These are phyloP conservation scores for Mya arenaria DNA, from an alignment of 1,140 invertebrate species.

Conservation along the genomic window DNA sequence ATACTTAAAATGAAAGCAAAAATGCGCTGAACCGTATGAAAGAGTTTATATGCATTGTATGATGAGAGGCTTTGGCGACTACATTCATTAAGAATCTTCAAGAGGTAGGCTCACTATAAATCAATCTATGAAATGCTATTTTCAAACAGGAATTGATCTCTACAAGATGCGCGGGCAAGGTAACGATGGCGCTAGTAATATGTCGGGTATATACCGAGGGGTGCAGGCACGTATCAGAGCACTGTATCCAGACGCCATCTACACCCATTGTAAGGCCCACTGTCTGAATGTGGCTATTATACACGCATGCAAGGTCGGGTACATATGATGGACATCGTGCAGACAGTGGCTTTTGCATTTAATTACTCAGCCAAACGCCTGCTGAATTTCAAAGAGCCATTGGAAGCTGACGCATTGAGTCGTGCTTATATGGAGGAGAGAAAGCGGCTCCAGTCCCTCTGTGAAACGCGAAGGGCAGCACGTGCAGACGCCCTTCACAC, in stretches of 20 bases:
- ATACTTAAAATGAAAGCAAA: no score
- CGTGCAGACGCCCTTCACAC: constrained; percentile 34
- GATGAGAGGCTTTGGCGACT: neutral
- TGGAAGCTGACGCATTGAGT: neutral
- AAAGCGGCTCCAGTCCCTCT: constrained; percentile 5
- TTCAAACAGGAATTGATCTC: constrained; percentile 2
- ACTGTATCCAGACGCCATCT: constrained; percentile 21
- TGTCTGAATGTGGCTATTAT: constrained; percentile 52
- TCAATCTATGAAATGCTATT: neutral
- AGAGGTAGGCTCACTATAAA: neutral
- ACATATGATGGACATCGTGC: constrained; percentile 39
- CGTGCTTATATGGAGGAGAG: constrained; percentile 28
- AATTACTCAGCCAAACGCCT: constrained; percentile 42
- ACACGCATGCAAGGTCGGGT: constrained; percentile 17
- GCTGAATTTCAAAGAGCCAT: neutral
- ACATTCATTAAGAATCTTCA: neutral
- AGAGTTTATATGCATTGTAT: no score
- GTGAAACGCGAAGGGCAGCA: constrained; percentile 46
- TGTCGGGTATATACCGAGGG: constrained; percentile 14
- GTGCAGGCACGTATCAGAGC: constrained; percentile 42
- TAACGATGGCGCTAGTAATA: constrained; percentile 47
- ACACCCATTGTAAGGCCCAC: constrained; percentile 56
- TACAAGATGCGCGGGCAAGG: constrained; percentile 31
- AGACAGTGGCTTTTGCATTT: constrained; percentile 48
- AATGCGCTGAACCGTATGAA: no score